Percentiles rank a stretch among this genome's conserved stretches.
Conservation (phyloP, 2,888 invertebrate genomes). For the Epistrophe eligans region DNA sequence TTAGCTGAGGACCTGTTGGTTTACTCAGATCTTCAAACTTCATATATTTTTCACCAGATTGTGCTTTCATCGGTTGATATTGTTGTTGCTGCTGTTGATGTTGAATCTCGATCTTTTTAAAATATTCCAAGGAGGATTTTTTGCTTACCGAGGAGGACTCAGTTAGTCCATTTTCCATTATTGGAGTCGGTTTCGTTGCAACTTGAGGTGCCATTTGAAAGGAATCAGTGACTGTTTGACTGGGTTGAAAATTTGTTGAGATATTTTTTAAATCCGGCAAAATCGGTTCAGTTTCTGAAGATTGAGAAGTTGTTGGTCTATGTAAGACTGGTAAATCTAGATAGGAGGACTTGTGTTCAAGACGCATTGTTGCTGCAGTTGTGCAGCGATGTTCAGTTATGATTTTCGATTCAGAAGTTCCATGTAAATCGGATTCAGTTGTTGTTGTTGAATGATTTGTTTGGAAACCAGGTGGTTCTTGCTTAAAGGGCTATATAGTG, state of each 20-base stretch:
- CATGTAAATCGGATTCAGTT: slow-evolving; percentile 82
- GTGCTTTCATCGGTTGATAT: slow-evolving; percentile 59
- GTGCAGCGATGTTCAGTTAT: slow-evolving; percentile 84
- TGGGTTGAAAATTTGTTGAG: slow-evolving; percentile 77
- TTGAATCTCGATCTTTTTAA: slow-evolving; percentile 86
- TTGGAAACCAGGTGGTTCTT: slow-evolving; percentile 81
- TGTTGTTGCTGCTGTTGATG: slow-evolving; percentile 81
- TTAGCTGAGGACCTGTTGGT: slow-evolving; percentile 28
- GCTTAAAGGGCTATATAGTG: slow-evolving; percentile 78
- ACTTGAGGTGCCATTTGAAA: slow-evolving; percentile 80
- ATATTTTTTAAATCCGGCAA: slow-evolving; percentile 63
- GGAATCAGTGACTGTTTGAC: slow-evolving; percentile 77
- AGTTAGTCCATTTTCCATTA: slow-evolving; percentile 53
- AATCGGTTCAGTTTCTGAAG: slow-evolving; percentile 60
- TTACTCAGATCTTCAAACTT: slow-evolving; percentile 82
- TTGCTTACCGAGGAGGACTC: slow-evolving; percentile 87
- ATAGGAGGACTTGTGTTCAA: slow-evolving; percentile 83
- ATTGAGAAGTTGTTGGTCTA: slow-evolving; percentile 78
- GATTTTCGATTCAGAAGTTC: slow-evolving; percentile 83
- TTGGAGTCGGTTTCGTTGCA: slow-evolving; percentile 79
- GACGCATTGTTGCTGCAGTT: slow-evolving; percentile 84
- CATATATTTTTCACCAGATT: slow-evolving; percentile 83
- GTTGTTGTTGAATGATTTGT: slow-evolving; percentile 80
- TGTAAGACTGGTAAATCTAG: slow-evolving; percentile 81
- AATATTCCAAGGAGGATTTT: slow-evolving; percentile 88